Conservation (phyloP, 2,797 vertebrate species). For the Aselliscus stoliczkanus region DNA sequence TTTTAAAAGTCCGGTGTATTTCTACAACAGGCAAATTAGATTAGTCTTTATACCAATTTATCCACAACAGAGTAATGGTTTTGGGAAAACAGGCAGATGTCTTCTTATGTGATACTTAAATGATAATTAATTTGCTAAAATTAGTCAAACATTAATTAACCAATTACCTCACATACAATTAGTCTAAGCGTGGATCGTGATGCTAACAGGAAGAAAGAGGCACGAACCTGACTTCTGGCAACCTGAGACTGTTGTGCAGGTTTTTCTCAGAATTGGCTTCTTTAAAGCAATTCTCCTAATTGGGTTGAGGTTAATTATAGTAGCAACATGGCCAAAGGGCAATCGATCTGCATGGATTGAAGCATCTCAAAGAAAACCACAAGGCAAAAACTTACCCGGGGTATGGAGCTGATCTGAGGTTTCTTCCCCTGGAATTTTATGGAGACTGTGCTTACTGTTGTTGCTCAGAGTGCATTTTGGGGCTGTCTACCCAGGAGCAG, state of each 20-base stretch:
- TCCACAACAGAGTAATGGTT: neutral
- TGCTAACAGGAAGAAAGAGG: neutral
- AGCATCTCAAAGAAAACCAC: slow-evolving; percentile 8
- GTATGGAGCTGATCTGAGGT: neutral
- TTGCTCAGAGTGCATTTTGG: neutral
- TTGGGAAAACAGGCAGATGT: slow-evolving; percentile 10
- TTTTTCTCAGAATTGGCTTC: slow-evolving; percentile 20
- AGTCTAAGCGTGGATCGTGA: neutral
- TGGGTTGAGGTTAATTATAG: slow-evolving; percentile 23
- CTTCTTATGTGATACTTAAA: slow-evolving; percentile 36
- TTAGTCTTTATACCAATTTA: slow-evolving; percentile 21
- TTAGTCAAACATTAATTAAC: neutral
- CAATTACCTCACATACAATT: slow-evolving; percentile 43
- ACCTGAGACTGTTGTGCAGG: neutral
- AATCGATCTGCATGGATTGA: neutral
- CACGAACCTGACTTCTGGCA: neutral
- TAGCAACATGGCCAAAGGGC: neutral
- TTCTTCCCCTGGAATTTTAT: neutral
- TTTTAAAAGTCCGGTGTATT: slow-evolving; percentile 15
- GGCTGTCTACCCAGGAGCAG: neutral
- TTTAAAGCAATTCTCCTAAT: slow-evolving; percentile 44
- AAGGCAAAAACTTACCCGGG: neutral
- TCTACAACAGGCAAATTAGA: slow-evolving; percentile 21
- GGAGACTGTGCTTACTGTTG: neutral
- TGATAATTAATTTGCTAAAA: slow-evolving; percentile 45